phyloP scores from a whole-genome alignment of 2,113 vertebrate genomes.

The Austrofundulus limnaeus region DNA sequence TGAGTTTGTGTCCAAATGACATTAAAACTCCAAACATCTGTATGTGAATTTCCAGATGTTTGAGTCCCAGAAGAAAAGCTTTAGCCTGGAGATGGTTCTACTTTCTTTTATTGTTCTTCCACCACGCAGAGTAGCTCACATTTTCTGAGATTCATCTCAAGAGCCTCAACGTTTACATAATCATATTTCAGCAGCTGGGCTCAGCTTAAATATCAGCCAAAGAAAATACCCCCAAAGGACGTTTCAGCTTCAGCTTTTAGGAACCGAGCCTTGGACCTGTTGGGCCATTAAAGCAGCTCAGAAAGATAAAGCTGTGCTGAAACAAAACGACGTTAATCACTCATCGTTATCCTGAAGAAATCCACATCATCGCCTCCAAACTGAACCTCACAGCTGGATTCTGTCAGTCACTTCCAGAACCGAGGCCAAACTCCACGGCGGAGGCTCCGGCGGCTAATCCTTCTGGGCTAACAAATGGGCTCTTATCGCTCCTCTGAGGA shows the following conservation, averaged over 20 bases:
- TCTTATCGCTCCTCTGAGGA: constrained; percentile 66
- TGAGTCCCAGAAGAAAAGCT: constrained; percentile 6
- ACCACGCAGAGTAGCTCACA: constrained; percentile 44
- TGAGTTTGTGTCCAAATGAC: constrained; percentile 8
- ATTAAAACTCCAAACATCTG: constrained; percentile 23
- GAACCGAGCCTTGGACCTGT: constrained; percentile 21
- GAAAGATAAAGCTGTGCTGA: background rate
- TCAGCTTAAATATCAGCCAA: constrained; percentile 31
- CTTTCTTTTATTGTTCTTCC: constrained; percentile 41
- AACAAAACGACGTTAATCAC: constrained; percentile 17
- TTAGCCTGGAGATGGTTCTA: constrained; percentile 35
- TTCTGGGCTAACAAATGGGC: constrained; percentile 55
- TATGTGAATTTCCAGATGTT: background rate
- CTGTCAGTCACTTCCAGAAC: constrained; percentile 44
- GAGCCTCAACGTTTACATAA: constrained; percentile 40
- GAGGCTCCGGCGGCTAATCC: constrained; percentile 54
- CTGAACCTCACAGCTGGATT: constrained; percentile 50
- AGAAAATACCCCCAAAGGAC: constrained; percentile 40
- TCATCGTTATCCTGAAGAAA: constrained; percentile 20
- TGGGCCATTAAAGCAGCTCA: background rate
- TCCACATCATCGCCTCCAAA: constrained; percentile 8
- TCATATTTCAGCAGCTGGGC: constrained; percentile 45
- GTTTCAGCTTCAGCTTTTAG: constrained; percentile 21
- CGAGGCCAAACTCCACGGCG: constrained; percentile 39
- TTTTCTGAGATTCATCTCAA: constrained; percentile 35